These are phyloP conservation scores for Drosophila seguyi DNA, from an alignment of 1,140 invertebrate genomes.

Conservation along the genomic window DNA sequence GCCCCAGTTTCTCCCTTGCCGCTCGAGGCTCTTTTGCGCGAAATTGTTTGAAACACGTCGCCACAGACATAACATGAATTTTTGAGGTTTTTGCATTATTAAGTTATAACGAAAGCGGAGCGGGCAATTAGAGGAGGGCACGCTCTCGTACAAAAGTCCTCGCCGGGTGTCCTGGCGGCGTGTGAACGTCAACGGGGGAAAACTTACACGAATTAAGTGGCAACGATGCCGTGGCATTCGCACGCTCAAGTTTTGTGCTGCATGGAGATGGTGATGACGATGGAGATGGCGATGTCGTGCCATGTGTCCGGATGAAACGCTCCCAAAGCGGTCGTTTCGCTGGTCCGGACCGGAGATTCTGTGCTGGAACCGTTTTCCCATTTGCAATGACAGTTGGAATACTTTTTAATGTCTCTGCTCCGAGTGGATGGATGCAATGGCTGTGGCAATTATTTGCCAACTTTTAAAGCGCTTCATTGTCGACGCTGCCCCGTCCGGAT, in stretches of 20 bases:
- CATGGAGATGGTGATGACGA: conserved; percentile 1
- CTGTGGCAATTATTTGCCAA: conserved; percentile 63
- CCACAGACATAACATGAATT: conserved; percentile 66
- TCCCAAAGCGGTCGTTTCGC: conserved; percentile 73
- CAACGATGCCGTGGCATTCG: conserved; percentile 46
- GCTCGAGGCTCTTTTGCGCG: conserved; percentile 35
- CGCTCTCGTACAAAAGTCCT: conserved; percentile 1
- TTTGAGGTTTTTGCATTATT: conserved; percentile 74
- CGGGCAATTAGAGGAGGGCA: conserved; percentile 64
- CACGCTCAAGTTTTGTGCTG: conserved; percentile 14
- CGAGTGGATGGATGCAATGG: conserved; percentile 26
- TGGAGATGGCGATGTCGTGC: conserved; percentile 16
- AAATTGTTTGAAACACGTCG: conserved; percentile 74
- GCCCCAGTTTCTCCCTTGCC: conserved; percentile 12
- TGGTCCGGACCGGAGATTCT: conserved; percentile 24
- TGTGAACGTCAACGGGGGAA: conserved; percentile 57
- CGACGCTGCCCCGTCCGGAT: conserved; percentile 20
- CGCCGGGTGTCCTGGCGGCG: conserved; percentile 8
- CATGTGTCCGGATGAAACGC: conserved; percentile 28
- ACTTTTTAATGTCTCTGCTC: conserved; percentile 57
- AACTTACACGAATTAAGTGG: conserved; percentile 71
- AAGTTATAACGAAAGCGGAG: conserved; percentile 64
- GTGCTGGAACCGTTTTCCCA: conserved; percentile 39
- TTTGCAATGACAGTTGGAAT: conserved; percentile 61
- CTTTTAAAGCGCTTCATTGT: conserved; percentile 66